Evolutionary conservation across 2,888 invertebrate species (phyloP).

Genomic region (Plagodis dolabraria): DNA sequence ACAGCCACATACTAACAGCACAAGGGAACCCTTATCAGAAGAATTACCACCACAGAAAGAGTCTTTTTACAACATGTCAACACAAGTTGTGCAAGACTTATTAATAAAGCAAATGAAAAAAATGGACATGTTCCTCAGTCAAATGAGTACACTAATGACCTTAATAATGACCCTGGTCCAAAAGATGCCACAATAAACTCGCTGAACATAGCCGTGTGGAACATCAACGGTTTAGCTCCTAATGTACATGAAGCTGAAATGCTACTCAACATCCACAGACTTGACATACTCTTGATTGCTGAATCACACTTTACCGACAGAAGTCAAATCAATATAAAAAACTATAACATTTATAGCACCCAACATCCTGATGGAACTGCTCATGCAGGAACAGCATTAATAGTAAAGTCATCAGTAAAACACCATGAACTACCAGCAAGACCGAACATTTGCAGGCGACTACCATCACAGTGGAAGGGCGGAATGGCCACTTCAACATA

Average conservation of each 20-base stretch:
- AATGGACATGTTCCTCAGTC: neutral
- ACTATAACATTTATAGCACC: neutral
- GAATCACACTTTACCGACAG: neutral
- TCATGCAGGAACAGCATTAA: neutral
- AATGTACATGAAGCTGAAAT: neutral
- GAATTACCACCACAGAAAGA: too few species aligned
- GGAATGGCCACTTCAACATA: neutral
- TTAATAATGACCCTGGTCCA: neutral
- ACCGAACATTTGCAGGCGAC: neutral
- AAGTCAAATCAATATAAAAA: neutral
- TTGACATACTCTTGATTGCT: neutral
- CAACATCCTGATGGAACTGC: neutral
- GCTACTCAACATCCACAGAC: neutral
- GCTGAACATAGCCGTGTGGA: neutral
- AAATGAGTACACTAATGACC: neutral
- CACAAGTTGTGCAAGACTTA: neutral
- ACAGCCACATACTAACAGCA: neutral
- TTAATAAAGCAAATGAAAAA: neutral
- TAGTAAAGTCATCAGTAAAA: neutral
- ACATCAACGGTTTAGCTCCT: neutral
- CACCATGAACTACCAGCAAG: neutral
- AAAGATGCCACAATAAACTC: neutral
- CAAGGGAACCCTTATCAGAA: neutral
- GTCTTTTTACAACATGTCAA: neutral
- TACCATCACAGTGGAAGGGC: neutral